phyloP scores from a whole-genome alignment of 1,140 invertebrate species.

The Formica exsecta region DNA sequence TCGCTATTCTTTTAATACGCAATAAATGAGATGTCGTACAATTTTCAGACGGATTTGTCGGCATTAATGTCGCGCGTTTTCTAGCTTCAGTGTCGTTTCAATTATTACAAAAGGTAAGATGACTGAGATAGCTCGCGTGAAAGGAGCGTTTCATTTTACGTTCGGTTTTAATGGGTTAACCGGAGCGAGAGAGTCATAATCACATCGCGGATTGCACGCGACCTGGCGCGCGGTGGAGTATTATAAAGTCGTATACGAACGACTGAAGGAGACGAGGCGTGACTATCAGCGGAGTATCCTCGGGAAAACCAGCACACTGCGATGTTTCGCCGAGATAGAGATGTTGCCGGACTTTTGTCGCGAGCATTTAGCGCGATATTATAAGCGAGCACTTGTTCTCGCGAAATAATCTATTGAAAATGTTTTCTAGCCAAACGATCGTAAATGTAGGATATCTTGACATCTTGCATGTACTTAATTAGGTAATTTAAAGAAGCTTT shows the following conservation, averaged over 20 bases:
- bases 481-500: background rate
- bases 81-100: conserved; percentile 28
- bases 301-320: background rate
- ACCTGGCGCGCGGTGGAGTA: conserved; percentile 14
- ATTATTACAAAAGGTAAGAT: conserved; percentile 10
- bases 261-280: background rate
- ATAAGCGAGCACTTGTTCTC: background rate
- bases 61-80: background rate
- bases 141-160: conserved; percentile 44
- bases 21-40: background rate
- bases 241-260: conserved; percentile 54
- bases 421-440: background rate
- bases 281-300: conserved; percentile 11
- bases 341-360: conserved; percentile 30
- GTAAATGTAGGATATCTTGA: background rate
- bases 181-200: conserved; percentile 36
- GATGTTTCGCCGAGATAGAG: conserved; percentile 21
- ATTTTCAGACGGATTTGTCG: background rate
- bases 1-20: background rate
- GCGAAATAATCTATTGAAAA: conserved; percentile 6
- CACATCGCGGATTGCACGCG: conserved; percentile 48
- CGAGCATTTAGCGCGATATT: conserved; percentile 26
- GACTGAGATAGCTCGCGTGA: conserved; percentile 35
- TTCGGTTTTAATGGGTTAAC: conserved; percentile 46
- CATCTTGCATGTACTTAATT: background rate